Conservation (phyloP, 2,113 vertebrate species). For the Formicarius rufipectus region DNA sequence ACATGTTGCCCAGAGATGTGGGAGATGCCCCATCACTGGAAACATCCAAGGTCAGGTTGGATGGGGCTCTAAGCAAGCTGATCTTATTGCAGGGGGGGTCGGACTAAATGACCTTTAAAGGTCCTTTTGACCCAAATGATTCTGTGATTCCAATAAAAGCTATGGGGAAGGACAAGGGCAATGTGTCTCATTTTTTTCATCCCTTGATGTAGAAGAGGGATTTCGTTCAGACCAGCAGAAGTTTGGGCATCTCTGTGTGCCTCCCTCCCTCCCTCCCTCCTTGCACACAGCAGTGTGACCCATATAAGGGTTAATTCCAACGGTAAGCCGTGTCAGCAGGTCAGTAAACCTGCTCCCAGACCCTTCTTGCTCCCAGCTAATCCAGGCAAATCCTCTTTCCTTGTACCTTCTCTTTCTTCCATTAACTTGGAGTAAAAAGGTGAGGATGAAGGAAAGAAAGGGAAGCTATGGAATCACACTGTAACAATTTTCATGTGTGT, state of each 20-base stretch:
- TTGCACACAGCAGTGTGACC: rapidly evolving
- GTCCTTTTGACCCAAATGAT: not conserved
- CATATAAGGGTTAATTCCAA: not conserved
- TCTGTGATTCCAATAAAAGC: not conserved
- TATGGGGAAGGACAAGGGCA: not conserved
- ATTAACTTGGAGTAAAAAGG: not conserved
- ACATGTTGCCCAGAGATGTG: not conserved
- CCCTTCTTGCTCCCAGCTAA: not conserved
- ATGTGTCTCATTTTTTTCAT: not conserved
- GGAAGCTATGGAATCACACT: not conserved
- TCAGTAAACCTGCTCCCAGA: not conserved
- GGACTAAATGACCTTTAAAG: not conserved
- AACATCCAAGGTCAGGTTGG: not conserved
- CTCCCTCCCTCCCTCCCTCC: too few relatives aligned
- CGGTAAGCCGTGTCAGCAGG: not conserved
- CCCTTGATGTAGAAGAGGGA: not conserved
- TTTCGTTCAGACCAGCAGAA: not conserved
- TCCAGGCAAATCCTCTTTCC: conserved; percentile 39
- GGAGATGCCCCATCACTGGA: not conserved
- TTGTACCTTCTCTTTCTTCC: not conserved
- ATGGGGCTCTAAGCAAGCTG: not conserved
- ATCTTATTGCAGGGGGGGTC: not conserved
- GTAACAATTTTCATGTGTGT: not conserved
- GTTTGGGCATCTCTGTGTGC: not conserved
- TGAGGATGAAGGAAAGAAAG: not conserved